Conservation (phyloP, 2,113 vertebrate species). For the Laterallus jamaicensis region DNA sequence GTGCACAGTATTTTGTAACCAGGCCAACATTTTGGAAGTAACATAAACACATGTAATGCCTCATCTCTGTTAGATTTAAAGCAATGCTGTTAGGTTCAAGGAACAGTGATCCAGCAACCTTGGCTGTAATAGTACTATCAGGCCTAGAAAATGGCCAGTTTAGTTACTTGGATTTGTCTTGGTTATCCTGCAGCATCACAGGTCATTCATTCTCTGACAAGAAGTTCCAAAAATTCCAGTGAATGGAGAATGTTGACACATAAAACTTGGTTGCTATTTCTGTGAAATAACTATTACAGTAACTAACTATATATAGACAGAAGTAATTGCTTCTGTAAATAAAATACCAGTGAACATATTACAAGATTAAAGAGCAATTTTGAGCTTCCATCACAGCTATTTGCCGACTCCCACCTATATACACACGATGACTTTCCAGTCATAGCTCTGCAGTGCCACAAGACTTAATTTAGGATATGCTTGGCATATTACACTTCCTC, state of each 20-base stretch:
- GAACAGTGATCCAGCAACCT: background rate
- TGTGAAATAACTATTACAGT: conserved; percentile 25
- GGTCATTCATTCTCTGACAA: conserved; percentile 16
- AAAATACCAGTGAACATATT: conserved; percentile 53
- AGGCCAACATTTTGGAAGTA: background rate
- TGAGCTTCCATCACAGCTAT: conserved; percentile 17
- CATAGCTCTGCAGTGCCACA: conserved; percentile 15
- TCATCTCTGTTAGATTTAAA: background rate
- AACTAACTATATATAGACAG: conserved; percentile 57
- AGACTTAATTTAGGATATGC: conserved; percentile 21
- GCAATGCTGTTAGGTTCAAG: background rate
- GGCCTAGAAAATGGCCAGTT: background rate
- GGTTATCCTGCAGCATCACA: background rate
- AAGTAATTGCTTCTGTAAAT: conserved; percentile 58
- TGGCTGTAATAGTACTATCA: background rate
- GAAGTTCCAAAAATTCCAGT: conserved; percentile 43
- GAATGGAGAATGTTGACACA: conserved; percentile 33
- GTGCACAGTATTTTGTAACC: background rate
- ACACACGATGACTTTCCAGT: background rate
- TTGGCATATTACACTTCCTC: conserved; percentile 23
- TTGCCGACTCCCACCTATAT: background rate
- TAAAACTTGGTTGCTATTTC: conserved; percentile 33
- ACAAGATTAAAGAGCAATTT: conserved; percentile 38
- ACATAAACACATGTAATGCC: background rate
- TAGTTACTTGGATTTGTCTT: background rate